phyloP scores from a whole-genome alignment of 2,797 vertebrate genomes.

The Lithobates pipiens region DNA sequence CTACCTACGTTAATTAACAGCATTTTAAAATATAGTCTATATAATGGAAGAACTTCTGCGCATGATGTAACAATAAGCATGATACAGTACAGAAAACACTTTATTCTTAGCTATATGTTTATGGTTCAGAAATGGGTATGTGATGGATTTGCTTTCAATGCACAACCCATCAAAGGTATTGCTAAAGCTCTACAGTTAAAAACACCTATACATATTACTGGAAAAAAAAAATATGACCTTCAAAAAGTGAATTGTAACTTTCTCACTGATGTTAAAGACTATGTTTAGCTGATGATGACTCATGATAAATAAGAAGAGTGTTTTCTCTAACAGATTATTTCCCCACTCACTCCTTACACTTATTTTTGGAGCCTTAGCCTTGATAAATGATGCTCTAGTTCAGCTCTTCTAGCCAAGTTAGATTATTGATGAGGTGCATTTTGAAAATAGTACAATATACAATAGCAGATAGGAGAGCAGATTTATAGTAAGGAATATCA shows the following conservation, averaged over 20 bases:
- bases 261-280: conserved; percentile 22
- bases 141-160: neutral
- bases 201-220: neutral
- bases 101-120: neutral
- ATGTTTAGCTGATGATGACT: conserved; percentile 30
- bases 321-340: conserved; percentile 41
- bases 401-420: conserved; percentile 33
- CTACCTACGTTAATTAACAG: too few species aligned
- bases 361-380: conserved; percentile 37
- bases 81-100: neutral
- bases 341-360: conserved; percentile 33
- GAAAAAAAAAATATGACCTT: conserved; percentile 34
- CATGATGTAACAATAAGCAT: neutral
- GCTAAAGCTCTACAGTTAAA: neutral
- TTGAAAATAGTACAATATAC: conserved; percentile 15
- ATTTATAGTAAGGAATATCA: conserved; percentile 10
- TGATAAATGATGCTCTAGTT: conserved; percentile 37
- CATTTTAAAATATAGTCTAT: too few species aligned
- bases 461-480: conserved; percentile 20
- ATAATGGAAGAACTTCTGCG: too few species aligned
- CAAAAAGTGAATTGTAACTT: conserved; percentile 39
- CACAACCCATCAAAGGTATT: neutral
- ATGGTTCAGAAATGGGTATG: neutral
- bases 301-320: conserved; percentile 32
- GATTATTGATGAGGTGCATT: conserved; percentile 44